phyloP scores from a whole-genome alignment of 2,113 vertebrate genomes.

The Macaca fascicularis region T2T-MFA8v1.1 NC_088389.1:42002501-42003000 shows the following conservation, averaged over 20 bases:
- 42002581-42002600: conserved; percentile 42
- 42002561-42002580: conserved; percentile 26
- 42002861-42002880: conserved; percentile 8
- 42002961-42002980: accelerated
- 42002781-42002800: neutral
- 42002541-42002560: neutral
- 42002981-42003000: neutral
- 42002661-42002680: conserved; percentile 82
- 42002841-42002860: neutral
- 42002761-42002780: conserved; percentile 64
- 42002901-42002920: neutral
- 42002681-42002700: conserved; percentile 79
- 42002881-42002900: neutral
- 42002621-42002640: conserved; percentile 62
- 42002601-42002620: conserved; percentile 67
- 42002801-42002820: conserved; percentile 50
- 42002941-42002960: accelerated
- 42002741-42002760: conserved; percentile 84
- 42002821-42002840: conserved; percentile 48
- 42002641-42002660: conserved; percentile 66
- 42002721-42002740: conserved; percentile 84
- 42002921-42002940: neutral
- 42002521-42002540: conserved; percentile 60
- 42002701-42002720: conserved; percentile 78
- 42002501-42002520: conserved; percentile 42